Conservation (phyloP, 2,888 invertebrate genomes). For the Orthonevra nobilis region DNA sequence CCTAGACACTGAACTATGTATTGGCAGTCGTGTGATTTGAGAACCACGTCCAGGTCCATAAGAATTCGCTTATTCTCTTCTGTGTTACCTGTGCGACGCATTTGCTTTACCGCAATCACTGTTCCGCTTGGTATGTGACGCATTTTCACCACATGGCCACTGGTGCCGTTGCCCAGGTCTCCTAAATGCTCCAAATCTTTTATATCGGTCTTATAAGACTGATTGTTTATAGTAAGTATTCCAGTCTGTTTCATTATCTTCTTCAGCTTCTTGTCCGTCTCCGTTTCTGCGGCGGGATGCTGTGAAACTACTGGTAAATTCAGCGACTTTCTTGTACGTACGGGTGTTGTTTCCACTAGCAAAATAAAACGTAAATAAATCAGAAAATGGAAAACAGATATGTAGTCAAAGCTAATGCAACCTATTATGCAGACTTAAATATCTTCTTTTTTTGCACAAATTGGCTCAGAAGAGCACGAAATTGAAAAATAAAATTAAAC, state of each 20-base stretch:
- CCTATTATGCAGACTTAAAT: slow-evolving; percentile 7
- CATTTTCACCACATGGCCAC: slow-evolving; percentile 99
- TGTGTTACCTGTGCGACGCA: slow-evolving; percentile 97
- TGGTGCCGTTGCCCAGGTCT: slow-evolving; percentile 96
- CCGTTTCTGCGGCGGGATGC: slow-evolving; percentile 83
- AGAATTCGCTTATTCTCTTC: slow-evolving; percentile 99
- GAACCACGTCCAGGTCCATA: slow-evolving; percentile 98
- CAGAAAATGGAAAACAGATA: slow-evolving; percentile 1
- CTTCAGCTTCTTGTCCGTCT: slow-evolving; percentile 91
- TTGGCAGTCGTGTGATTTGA: slow-evolving; percentile 97
- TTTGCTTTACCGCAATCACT: slow-evolving; percentile 98
- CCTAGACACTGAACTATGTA: slow-evolving; percentile 98
- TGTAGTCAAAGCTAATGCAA: not conserved
- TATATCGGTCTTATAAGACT: slow-evolving; percentile 89
- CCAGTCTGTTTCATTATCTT: slow-evolving; percentile 97
- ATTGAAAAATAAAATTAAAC: too few species aligned
- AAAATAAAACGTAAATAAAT: slow-evolving; percentile 43
- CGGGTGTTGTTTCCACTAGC: slow-evolving; percentile 81
- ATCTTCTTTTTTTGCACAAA: slow-evolving; percentile 1
- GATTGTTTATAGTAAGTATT: slow-evolving; percentile 90
- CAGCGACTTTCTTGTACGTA: slow-evolving; percentile 81
- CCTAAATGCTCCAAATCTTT: slow-evolving; percentile 92
- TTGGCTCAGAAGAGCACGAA: not conserved
- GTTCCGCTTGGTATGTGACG: slow-evolving; percentile 91
- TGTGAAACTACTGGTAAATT: slow-evolving; percentile 82